Evolutionary conservation across 2,888 invertebrate genomes (phyloP), one percentile per base, ranked within the genome.

Genomic region (Plebejus argus): DNA sequence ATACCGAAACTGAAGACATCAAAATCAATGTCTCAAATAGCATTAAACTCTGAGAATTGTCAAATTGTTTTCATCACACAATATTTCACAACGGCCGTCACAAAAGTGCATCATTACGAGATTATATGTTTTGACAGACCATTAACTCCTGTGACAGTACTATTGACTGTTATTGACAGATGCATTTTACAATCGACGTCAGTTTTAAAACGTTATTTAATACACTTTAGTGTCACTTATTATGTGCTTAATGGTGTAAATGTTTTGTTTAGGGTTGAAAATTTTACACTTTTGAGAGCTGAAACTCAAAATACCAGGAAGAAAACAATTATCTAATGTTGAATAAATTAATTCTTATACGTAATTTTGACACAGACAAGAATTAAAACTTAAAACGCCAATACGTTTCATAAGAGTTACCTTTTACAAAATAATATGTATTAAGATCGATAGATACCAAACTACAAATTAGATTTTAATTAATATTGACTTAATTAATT

Each of bases 71-170:
- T 90, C 87, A 89, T 90, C 91, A 89, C 92, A 91, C 87, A 85
- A 91, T 92, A 86, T 86, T 89, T 91, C 89, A 88, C 87, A 84
- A 84, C 87, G 86, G 86, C 82, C 80, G 82, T 82, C 82, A 84
- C 84, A 84, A 87, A 87, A 83, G 83, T 83, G 85, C 85, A 86
- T 89, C 90, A 91, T 92, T 92, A 90, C 86, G 86, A 87, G 86
- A 88, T 88, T 89, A 91, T 91, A 90, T 93, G 90, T 93, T 93
- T 92, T 92, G 93, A 93, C 92, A 93, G 87, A 87, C 91, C 92
- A 93, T 93, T 93, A 90, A 85, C 84, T 85, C 83, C 84, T 79
- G 76, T 78, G 76, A 79, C 66, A 76, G 23, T 71, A 20, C 23
- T 35, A 77, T 72, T 72, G 86, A 87, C 84, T 89, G 87, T 79